These are phyloP conservation scores for Lasioglossum marginatum DNA, from an alignment of 2,888 invertebrate genomes.

Conservation along the genomic window DNA sequence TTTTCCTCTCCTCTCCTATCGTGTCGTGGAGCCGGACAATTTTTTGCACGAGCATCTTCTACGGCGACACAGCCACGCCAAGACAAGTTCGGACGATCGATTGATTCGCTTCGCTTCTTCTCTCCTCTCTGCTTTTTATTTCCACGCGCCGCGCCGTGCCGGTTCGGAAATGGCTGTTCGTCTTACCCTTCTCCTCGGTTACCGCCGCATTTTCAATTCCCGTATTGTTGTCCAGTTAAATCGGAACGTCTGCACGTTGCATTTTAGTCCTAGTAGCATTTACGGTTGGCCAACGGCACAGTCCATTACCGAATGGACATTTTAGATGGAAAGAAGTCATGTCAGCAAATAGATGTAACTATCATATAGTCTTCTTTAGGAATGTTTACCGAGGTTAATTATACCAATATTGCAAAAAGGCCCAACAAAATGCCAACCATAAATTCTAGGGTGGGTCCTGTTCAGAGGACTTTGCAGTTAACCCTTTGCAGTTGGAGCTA, in stretches of 20 bases:
- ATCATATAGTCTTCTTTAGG: no score
- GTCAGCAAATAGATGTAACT: no score
- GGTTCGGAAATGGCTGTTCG: constrained; percentile 6
- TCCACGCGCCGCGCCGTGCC: not conserved
- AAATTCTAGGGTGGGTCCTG: not conserved
- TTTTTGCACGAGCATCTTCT: constrained; percentile 50
- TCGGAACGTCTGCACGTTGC: not conserved
- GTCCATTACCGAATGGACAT: no score
- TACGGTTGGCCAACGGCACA: no score
- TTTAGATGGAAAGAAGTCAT: no score
- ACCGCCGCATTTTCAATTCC: not conserved
- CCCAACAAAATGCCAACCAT: no score
- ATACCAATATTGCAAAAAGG: no score
- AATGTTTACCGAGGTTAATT: no score
- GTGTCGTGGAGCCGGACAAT: constrained; percentile 30
- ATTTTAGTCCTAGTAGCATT: not conserved
- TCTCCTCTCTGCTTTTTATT: constrained; percentile 25
- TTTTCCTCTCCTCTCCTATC: not conserved
- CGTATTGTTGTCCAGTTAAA: not conserved
- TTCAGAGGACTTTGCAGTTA: not conserved
- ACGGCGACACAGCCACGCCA: constrained; percentile 38
- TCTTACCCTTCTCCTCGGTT: not conserved
- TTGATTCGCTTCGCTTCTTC: constrained; percentile 45
- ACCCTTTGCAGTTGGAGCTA: not conserved
- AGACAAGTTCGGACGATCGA: constrained; percentile 44